Evolutionary conservation across 2,797 vertebrate genomes (phyloP).

Genomic region (Phrynocephalus vlangalii): DNA sequence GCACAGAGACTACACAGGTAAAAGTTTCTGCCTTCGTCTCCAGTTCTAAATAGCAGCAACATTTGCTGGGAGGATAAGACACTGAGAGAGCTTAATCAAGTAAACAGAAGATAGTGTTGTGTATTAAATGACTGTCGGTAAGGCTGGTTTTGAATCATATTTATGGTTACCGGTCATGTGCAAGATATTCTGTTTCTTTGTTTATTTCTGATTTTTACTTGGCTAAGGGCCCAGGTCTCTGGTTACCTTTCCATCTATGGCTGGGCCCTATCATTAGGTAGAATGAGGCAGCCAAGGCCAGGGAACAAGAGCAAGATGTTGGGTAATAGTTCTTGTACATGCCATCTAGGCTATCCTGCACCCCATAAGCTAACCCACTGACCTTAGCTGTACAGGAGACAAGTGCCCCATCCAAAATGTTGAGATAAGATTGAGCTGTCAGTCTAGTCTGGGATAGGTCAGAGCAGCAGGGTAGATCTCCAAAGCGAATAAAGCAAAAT

Average conservation of each 20-base stretch:
- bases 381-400: background rate
- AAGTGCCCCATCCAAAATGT: background rate
- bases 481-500: too few relatives aligned
- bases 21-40: slow-evolving; percentile 2
- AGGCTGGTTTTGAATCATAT: background rate
- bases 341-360: background rate
- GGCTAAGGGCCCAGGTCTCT: too few relatives aligned
- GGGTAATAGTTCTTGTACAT: background rate
- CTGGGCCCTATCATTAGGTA: background rate
- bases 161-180: background rate
- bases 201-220: background rate
- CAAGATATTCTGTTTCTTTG: background rate
- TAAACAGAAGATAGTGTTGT: background rate
- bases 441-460: background rate
- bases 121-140: background rate
- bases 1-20: background rate
- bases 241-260: background rate
- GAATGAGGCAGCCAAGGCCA: background rate
- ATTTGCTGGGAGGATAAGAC: too few relatives aligned
- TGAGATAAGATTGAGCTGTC: background rate
- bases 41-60: background rate
- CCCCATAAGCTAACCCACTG: too few relatives aligned
- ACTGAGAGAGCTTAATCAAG: background rate
- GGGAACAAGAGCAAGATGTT: background rate
- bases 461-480: background rate